Conservation (phyloP, 1,140 invertebrate species). For the Linepithema humile region DNA sequence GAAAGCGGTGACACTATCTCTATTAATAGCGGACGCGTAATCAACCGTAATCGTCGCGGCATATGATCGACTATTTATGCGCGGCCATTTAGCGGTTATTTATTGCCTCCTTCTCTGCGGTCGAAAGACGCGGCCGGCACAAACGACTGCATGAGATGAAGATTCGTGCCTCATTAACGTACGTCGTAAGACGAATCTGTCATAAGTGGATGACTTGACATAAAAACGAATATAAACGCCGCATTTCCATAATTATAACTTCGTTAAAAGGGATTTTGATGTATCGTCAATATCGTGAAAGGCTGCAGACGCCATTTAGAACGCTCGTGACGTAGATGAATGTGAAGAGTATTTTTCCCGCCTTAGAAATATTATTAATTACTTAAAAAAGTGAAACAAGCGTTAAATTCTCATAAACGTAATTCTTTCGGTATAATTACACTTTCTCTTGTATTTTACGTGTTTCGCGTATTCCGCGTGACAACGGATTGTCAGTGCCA, state of each 20-base stretch:
- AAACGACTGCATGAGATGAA: neutral
- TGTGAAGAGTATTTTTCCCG: neutral
- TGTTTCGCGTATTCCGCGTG: slow-evolving; percentile 30
- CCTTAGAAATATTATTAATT: neutral
- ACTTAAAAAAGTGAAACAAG: neutral
- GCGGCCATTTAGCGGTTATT: slow-evolving; percentile 6
- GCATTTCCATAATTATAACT: neutral
- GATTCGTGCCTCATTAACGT: neutral
- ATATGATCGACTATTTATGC: slow-evolving; percentile 12
- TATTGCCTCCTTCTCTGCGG: neutral
- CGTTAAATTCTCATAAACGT: neutral
- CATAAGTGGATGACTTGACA: neutral
- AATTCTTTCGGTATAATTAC: neutral
- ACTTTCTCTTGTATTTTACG: neutral
- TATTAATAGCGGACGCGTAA: slow-evolving; percentile 34
- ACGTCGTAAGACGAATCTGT: neutral
- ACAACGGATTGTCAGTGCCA: slow-evolving; percentile 42
- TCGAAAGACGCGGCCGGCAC: neutral
- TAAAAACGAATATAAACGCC: neutral
- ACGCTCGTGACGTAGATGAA: neutral
- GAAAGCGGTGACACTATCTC: neutral
- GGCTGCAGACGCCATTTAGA: neutral
- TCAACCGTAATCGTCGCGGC: slow-evolving; percentile 25
- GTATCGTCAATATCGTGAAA: neutral
- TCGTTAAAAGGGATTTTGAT: neutral